Evolutionary conservation across 2,797 vertebrate species (phyloP), one percentile per base, ranked within the genome.

Genomic region (Gastrophryne carolinensis): DNA sequence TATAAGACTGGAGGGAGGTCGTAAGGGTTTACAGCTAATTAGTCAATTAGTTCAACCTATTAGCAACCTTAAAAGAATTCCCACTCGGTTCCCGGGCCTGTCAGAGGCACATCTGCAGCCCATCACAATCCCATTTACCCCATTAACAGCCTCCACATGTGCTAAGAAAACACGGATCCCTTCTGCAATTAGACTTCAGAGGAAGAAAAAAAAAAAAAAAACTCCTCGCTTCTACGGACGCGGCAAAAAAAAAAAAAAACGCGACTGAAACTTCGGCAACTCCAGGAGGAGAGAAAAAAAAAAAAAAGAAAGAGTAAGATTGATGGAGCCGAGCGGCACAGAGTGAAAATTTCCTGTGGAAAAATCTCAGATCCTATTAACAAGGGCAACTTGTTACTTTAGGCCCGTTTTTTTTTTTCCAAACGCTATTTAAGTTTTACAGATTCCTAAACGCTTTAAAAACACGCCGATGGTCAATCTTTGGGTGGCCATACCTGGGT

Each of bases 271-370:
- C 63, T 47, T 76, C 73, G 41, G 65, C 47, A 69, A 76, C 3
- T 64, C 65, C 62, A 78, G 58, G 63, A 56, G 67, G 44, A 57
- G 37, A 19, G 50, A 5, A 50, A 57, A 39, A 53, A 69, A 69
- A 44, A 68, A 68, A 68, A 39, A 5, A 50, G 49, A 39, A 47
- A 32, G 24, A n/a, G 37, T 29, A 74, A 66, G 72, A 78, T 78
- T 78, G 75, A 78, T 78, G 60, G 54, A 72, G 68, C 56, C 75
- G 47, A 78, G 58, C 21, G 37, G 58, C 75, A 78, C 60, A 77
- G 70, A 78, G 67, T 78, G 75, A 72, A 78, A 65, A 78, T 78
- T 78, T 78, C 75, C 75, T 78, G 75, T 78, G 75, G 75, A 78
- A 78, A 78, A 78, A 78, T 65, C 60, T 78, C 75, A 58, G 75